phyloP scores from a whole-genome alignment of 2,797 vertebrate genomes.

The Coracias cyanogaster region DNA sequence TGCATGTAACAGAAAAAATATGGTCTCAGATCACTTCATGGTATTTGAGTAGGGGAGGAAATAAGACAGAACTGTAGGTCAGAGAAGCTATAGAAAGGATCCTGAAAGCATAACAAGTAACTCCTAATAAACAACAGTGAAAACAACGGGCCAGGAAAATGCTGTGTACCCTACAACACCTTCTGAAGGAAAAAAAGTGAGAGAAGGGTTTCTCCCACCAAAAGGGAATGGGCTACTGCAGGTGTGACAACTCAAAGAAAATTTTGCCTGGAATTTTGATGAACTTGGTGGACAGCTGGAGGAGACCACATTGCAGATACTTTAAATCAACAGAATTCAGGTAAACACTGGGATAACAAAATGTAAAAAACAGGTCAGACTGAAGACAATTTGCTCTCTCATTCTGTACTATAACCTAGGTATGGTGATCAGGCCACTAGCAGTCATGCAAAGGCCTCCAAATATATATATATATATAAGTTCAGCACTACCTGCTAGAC shows the following conservation, averaged over 20 bases:
- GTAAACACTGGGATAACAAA: not conserved
- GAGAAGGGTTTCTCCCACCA: not conserved
- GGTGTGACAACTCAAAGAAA: not conserved
- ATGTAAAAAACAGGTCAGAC: not conserved
- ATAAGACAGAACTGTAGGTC: not conserved
- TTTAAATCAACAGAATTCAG: not conserved
- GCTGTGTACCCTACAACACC: not conserved
- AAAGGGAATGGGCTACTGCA: not conserved
- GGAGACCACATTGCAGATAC: not conserved
- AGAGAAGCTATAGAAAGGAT: not conserved
- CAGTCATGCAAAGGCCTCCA: not conserved
- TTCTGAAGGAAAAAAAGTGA: not conserved
- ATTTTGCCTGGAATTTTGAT: too few relatives aligned
- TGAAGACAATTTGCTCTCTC: not conserved
- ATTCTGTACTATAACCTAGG: not conserved
- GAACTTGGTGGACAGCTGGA: not conserved
- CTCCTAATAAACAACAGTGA: not conserved
- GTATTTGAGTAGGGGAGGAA: not conserved
- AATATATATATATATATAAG: not conserved
- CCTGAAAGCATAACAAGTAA: not conserved
- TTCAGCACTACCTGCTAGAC: not conserved
- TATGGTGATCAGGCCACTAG: not conserved
- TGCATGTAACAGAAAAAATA: not conserved
- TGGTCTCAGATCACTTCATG: too few relatives aligned
- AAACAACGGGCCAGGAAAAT: not conserved